A percentile compares a stretch with the other conserved stretches of the same genome.
phyloP scores from a whole-genome alignment of 2,888 invertebrate genomes.

The Amphimallon solstitiale region DNA sequence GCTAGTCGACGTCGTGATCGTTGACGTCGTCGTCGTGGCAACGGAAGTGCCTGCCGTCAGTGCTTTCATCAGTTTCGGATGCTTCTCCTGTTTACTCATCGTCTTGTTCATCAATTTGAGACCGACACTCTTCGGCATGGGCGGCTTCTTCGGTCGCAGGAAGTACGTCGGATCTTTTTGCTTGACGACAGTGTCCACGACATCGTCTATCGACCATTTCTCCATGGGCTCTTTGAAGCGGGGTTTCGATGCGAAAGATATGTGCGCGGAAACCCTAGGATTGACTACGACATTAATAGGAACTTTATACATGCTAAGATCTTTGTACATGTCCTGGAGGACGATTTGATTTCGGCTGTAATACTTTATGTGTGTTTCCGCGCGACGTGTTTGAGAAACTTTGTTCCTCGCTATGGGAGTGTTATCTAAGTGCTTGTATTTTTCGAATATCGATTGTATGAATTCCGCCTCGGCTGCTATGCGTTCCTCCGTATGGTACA shows the following conservation, averaged over 20 bases:
- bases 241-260: conserved; percentile 25
- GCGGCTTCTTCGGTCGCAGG: conserved; percentile 3
- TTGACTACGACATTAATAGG: conserved; percentile 31
- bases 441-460: conserved; percentile 29
- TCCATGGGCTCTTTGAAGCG: conserved; percentile 14
- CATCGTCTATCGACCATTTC: conserved; percentile 15
- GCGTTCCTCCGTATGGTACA: conserved; percentile 35
- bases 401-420: conserved; percentile 30
- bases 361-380: conserved; percentile 23
- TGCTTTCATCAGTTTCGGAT: conserved; percentile 22
- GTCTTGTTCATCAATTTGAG: not conserved
- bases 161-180: conserved; percentile 23
- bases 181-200: not conserved
- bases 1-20: not conserved
- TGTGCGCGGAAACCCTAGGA: conserved; percentile 25
- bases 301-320: conserved; percentile 35
- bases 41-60: not conserved
- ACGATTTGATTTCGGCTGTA: conserved; percentile 32
- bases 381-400: conserved; percentile 29
- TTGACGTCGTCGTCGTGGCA: not conserved
- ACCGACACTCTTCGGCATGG: not conserved
- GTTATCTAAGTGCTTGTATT: conserved; percentile 32
- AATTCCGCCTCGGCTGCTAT: conserved; percentile 14
- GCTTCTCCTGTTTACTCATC: conserved; percentile 2
- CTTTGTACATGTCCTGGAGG: conserved; percentile 35